These are phyloP conservation scores for Lepus townsendii DNA, from an alignment of 2,797 vertebrate genomes.

Conservation along the genomic window DNA sequence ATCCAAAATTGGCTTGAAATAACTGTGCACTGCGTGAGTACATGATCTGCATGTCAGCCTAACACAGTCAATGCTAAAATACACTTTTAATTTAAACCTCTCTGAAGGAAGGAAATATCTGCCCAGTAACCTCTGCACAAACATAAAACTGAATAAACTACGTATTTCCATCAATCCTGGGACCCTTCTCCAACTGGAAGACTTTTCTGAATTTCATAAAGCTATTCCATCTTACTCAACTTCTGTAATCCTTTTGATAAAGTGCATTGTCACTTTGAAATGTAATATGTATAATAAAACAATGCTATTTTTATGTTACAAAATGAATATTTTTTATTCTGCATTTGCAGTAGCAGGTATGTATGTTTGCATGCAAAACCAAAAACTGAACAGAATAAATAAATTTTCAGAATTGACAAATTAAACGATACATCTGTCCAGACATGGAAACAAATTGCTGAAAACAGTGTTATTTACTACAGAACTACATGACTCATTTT, in stretches of 20 bases:
- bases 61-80: not conserved
- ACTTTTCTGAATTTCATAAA: slow-evolving; percentile 40
- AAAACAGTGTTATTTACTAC: slow-evolving; percentile 79
- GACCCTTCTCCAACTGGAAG: slow-evolving; percentile 28
- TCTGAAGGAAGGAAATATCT: slow-evolving; percentile 39
- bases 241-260: slow-evolving; percentile 44
- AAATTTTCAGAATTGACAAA: slow-evolving; percentile 75
- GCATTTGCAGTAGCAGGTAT: slow-evolving; percentile 36
- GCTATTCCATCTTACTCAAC: slow-evolving; percentile 16
- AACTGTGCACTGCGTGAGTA: not conserved
- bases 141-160: slow-evolving; percentile 6
- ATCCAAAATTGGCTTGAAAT: slow-evolving; percentile 60
- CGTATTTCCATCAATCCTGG: not conserved
- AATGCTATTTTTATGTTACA: slow-evolving; percentile 29
- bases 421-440: slow-evolving; percentile 68
- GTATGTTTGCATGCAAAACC: slow-evolving; percentile 23
- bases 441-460: slow-evolving; percentile 83
- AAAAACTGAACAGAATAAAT: slow-evolving; percentile 68
- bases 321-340: slow-evolving; percentile 46
- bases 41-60: not conserved
- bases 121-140: not conserved
- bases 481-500: slow-evolving; percentile 75
- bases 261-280: not conserved
- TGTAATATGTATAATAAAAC: slow-evolving; percentile 17
- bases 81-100: slow-evolving; percentile 56